Conservation (phyloP, 2,113 vertebrate species). For the Tupaia chinensis region DNA sequence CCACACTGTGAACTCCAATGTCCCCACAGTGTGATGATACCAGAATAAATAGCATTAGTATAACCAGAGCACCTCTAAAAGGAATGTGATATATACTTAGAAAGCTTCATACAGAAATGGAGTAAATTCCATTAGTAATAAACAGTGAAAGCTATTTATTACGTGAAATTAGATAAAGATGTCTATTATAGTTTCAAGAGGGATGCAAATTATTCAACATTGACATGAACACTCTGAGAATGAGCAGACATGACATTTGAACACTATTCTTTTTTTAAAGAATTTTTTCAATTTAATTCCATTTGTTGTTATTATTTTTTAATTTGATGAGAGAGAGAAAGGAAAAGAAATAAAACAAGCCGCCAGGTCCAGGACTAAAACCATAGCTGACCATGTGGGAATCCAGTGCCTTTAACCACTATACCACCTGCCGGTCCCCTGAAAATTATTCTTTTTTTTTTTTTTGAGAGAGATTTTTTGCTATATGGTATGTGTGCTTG, state of each 20-base stretch:
- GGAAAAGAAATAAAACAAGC: no score
- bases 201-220: neutral
- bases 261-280: no score
- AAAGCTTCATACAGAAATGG: neutral
- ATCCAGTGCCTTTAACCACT: no score
- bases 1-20: neutral
- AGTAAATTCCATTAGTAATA: neutral
- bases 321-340: no score
- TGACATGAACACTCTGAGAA: neutral
- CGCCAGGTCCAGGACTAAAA: no score
- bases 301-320: no score
- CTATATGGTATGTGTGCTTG: no score
- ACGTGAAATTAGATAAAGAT: conserved; percentile 6
- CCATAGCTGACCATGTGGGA: no score
- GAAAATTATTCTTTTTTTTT: no score
- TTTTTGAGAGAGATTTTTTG: no score
- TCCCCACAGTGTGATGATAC: neutral
- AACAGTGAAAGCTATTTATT: neutral
- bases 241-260: neutral
- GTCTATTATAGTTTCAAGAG: neutral
- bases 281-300: no score
- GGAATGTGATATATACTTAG: neutral
- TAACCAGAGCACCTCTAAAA: neutral
- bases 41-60: neutral
- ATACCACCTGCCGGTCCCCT: no score